Percentiles rank a stretch among this genome's conserved stretches.
phyloP scores from a whole-genome alignment of 2,888 invertebrate genomes.

The Sclerodermus sp. region DNA sequence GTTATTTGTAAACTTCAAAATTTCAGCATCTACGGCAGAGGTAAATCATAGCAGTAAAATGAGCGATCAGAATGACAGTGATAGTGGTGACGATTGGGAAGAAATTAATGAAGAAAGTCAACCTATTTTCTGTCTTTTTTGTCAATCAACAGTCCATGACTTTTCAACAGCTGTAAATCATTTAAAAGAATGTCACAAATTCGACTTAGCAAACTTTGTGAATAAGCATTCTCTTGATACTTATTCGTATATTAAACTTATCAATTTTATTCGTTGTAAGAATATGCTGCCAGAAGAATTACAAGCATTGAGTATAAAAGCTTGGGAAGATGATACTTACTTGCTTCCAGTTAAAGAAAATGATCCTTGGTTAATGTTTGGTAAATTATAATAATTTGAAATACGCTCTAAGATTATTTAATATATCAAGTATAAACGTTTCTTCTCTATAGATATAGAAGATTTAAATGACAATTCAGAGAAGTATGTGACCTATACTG shows the following conservation, averaged over 20 bases:
- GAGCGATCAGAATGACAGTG: constrained; percentile 39
- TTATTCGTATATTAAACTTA: constrained; percentile 78
- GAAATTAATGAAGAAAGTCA: constrained; percentile 61
- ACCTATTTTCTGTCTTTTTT: constrained; percentile 72
- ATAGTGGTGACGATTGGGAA: constrained; percentile 61
- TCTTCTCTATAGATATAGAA: constrained; percentile 40
- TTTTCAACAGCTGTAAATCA: constrained; percentile 70
- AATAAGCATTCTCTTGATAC: constrained; percentile 75
- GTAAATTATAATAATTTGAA: constrained; percentile 55
- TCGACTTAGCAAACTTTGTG: constrained; percentile 69
- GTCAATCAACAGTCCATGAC: constrained; percentile 64
- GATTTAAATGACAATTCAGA: constrained; percentile 42
- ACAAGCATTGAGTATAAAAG: constrained; percentile 59
- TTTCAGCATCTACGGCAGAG: constrained; percentile 8
- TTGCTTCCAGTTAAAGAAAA: constrained; percentile 72
- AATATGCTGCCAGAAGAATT: constrained; percentile 65
- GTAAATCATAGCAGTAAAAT: constrained; percentile 24
- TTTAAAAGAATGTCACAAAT: constrained; percentile 67
- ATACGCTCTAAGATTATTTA: constrained; percentile 6
- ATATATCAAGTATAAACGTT: constrained; percentile 2
- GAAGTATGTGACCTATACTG: constrained; percentile 60
- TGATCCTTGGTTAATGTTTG: constrained; percentile 84
- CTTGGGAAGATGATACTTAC: constrained; percentile 79
- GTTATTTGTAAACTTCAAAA: background rate
- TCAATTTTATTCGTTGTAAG: constrained; percentile 76